Evolutionary conservation across 2,888 invertebrate species (phyloP), one percentile per base, ranked within the genome.

Genomic region (Pteria penguin): DNA sequence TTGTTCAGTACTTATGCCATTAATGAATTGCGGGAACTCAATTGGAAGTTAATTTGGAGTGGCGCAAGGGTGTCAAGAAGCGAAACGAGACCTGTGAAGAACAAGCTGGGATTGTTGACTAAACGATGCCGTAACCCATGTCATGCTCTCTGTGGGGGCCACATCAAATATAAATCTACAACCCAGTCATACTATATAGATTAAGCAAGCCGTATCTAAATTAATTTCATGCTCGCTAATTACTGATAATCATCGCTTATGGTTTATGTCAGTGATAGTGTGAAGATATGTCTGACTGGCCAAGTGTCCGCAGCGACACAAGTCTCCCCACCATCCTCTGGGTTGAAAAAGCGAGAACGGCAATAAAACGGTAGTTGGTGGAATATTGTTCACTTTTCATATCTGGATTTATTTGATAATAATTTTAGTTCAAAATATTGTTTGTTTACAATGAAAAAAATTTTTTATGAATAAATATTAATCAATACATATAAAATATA

Each of bases 1-100:
- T 68, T 68, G 60, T 62, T 61, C 31, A 57, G 60, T 74, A 61
- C 67, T 67, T 74, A 68, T 61, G 22, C 62, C 66, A 74, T 74
- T 74, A 74, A 74, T 58, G 54, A 54, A 67, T 26, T 68, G 61
- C 68, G 54, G 22, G 66, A 31, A 74, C 45, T 61, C 66, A 62
- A 74, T 74, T 74, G 68, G 33, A 18, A 29, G 2, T 27, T 61
- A 68, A 52, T 74, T 36, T 29, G 52, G 18, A 26, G 55, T 62
- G 62, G 32, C 55, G 55, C 61, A 27, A 33, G 22, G 55, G 68
- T 61, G 68, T 74, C 62, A 68, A 62, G 68, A 52, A 62, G 60
- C 62, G 68, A 52, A 54, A 29, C 74, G 55, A 54, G 45, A 14
- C 11, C 45, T 45, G 45, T 14, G 45, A 45, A 45, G 45, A 18